Evolutionary conservation across 1,140 invertebrate genomes (phyloP).

Genomic region (Brachionus sp.): DNA sequence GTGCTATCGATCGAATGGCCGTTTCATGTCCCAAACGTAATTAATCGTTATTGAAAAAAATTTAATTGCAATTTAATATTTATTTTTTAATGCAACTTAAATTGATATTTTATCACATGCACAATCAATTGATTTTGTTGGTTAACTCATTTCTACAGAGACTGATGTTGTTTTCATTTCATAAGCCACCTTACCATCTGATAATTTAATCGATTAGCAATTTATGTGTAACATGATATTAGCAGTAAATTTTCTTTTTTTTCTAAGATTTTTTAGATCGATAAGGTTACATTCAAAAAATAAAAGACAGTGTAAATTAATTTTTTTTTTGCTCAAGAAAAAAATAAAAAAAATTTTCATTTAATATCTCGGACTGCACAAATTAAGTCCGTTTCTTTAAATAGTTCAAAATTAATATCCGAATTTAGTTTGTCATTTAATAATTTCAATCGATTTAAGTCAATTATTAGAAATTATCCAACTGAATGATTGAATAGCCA

Average conservation of each 20-base stretch:
- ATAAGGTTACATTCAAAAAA: not conserved
- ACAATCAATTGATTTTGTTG: not conserved
- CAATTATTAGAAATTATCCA: not conserved
- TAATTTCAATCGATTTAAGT: not conserved
- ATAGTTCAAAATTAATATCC: not conserved
- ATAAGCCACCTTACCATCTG: not conserved
- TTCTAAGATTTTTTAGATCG: not conserved
- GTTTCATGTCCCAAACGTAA: conserved; percentile 20
- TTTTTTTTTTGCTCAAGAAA: not conserved
- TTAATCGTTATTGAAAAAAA: conserved; percentile 1
- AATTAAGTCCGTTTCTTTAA: not conserved
- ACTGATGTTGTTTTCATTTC: not conserved
- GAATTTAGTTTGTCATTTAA: not conserved
- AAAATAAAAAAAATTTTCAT: not conserved
- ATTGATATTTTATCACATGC: conserved; percentile 4
- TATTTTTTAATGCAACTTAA: not conserved
- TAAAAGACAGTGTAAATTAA: not conserved
- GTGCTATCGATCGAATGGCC: not conserved
- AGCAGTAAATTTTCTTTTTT: not conserved
- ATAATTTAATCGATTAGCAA: conserved; percentile 1
- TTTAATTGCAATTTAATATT: conserved; percentile 29
- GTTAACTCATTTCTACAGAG: not conserved
- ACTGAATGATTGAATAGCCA: not conserved
- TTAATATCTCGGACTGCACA: not conserved
- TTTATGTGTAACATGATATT: conserved; percentile 8